Evolutionary conservation across 2,113 vertebrate genomes (phyloP), one percentile per base, ranked within the genome.

Genomic region (Micronycteris hirsuta): DNA sequence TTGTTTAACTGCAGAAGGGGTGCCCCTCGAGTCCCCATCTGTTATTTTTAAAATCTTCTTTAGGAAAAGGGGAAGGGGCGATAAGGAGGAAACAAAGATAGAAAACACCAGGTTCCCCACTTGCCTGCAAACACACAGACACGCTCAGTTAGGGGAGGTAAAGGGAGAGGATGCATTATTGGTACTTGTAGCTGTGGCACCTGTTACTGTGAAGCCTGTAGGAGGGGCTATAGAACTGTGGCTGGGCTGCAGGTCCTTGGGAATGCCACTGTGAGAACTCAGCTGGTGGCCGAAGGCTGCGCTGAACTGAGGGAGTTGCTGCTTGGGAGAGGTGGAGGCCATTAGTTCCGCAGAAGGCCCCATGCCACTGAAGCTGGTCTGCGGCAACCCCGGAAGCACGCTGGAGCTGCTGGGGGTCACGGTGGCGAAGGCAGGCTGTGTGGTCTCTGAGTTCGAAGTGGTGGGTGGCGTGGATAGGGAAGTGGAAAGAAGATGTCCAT

Each of bases 231-330:
- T 99, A 81, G 99, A 99, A 98, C 99, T 99, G 99, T 99, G 99
- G 99, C 99, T 99, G 98, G 99, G 99, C 98, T 99, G 99, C 98
- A 99, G 98, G 98, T 99, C 99, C 99, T 99, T 99, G 82, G 99
- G 99, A 98, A 99, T 99, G 98, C 99, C 99, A 97, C 99, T 99
- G 98, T 99, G 99, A 95, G 99, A 99, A 98, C 99, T 99, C 99
- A 99, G 98, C 98, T 99, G 99, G 98, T 99, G 99, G 98, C 99
- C 99, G 1, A 99, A 99, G 98, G 99, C 99, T 43, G 99, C 99
- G 74, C 99, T 99, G 99, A 99, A 99, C 98, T 99, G 99, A 94
- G 99, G 99, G 98, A 99, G 99, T 97, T 99, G 99, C 89, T 99
- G 99, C 98, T 99, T 99, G 98, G 99, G 99, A 97, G 99, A 99